Evolutionary conservation across 2,113 vertebrate species (phyloP), one percentile per base, ranked within the genome.

Genomic region (Daubentonia madagascariensis): DNA sequence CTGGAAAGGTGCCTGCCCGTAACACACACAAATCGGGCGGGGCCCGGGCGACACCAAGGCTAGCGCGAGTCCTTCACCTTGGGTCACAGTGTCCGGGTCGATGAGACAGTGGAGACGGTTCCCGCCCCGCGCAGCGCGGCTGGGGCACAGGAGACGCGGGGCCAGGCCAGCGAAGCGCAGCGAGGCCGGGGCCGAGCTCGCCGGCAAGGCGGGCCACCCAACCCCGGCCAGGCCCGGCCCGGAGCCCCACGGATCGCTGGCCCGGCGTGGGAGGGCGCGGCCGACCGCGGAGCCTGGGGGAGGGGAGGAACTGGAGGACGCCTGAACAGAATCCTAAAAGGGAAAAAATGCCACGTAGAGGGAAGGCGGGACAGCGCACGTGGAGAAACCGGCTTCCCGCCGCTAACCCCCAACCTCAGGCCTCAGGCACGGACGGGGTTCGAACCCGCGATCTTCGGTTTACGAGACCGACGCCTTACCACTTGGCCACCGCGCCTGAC

Each of bases 381-480:
- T 0, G 10, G 28, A 16, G 20, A 7, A 0, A 0, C 0, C 0
- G 0, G 0, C 0, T 12, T 12, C n/a, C 5, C 48, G 2, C 0
- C 0, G 3, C 18, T 17, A 22, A 16, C 0, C 0, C 40, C 12
- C 2, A 32, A 2, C 30, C 35, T 37, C 45, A 0, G 3, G 1
- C 10, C 5, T 0, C 48, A 99, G 98, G 99, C 98, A 99, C 99
- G 99, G 99, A 99, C 99, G 99, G 99, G 99, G 99, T 99, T 99
- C 99, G 99, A 99, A 99, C 99, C 99, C 99, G 99, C 99, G 98
- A 99, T 98, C 98, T 99, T 99, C 98, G 99, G 99, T 99, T 99
- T 99, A 99, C 98, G 99, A 99, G 99, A 99, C 99, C 99, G 99
- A 99, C 99, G 99, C 99, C 99, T 99, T 99, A 99, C 99, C 99